Conservation (phyloP, 2,888 invertebrate genomes). For the Polyommatus icarus region DNA sequence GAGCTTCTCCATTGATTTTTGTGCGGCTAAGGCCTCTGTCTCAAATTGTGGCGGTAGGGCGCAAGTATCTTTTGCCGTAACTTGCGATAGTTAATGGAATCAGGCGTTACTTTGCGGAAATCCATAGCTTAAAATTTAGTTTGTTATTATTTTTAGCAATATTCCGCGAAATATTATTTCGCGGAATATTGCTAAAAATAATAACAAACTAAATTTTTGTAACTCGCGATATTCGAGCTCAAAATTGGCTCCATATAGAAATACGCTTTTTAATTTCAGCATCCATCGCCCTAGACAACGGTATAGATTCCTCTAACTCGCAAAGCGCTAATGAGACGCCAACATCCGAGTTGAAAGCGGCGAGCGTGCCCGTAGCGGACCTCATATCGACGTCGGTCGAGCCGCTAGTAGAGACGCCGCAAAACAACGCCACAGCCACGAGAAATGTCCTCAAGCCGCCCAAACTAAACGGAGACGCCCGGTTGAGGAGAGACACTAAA, state of each 20-base stretch:
- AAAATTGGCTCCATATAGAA: background rate
- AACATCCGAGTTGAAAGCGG: background rate
- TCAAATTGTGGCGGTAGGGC: too few species aligned
- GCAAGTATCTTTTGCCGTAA: too few species aligned
- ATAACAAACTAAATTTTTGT: too few species aligned
- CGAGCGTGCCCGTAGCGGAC: constrained; percentile 2
- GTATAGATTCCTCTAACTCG: constrained; percentile 3
- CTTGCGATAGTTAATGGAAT: too few species aligned
- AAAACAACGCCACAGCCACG: constrained; percentile 39
- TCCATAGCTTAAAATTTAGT: too few species aligned
- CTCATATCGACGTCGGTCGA: constrained; percentile 6
- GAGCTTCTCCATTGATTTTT: too few species aligned
- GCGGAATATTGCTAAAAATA: too few species aligned
- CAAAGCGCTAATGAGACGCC: background rate
- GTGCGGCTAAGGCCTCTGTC: too few species aligned
- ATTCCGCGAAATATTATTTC: too few species aligned
- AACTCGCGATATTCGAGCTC: background rate
- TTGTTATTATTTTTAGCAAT: too few species aligned
- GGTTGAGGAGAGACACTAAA: constrained; percentile 66
- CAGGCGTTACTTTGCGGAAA: too few species aligned
- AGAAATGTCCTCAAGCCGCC: constrained; percentile 41
- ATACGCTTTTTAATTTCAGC: background rate
- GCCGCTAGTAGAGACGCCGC: background rate
- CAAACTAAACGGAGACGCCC: constrained; percentile 60
- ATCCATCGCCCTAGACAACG: background rate